These are phyloP conservation scores for Pristis pectinata DNA, from an alignment of 2,797 vertebrate species.

Conservation along the genomic window DNA sequence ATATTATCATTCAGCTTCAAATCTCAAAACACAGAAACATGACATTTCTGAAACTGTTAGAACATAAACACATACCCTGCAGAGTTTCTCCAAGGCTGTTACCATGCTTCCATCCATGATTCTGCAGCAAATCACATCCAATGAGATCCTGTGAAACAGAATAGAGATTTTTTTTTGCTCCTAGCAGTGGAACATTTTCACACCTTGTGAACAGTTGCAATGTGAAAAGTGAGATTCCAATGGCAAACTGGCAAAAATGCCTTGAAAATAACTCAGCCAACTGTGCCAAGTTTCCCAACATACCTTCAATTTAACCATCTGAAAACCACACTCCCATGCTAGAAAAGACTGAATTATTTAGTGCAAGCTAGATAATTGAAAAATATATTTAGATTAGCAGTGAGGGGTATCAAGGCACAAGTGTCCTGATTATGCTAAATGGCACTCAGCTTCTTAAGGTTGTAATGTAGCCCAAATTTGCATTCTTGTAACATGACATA, in stretches of 20 bases:
- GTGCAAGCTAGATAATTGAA: not conserved
- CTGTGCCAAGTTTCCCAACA: not conserved
- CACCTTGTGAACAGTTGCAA: not conserved
- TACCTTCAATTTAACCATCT: not conserved
- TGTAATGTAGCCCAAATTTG: not conserved
- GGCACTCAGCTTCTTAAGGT: too few relatives aligned
- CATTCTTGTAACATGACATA: not conserved
- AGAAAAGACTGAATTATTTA: not conserved
- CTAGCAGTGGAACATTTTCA: not conserved
- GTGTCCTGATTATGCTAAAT: not conserved
- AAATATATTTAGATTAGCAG: not conserved
- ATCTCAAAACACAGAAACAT: not conserved
- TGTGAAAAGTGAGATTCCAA: not conserved
- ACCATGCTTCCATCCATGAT: not conserved
- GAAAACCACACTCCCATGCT: not conserved
- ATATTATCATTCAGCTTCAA: not conserved
- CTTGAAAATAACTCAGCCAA: not conserved
- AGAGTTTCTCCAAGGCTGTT: not conserved
- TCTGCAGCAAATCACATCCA: conserved; percentile 12
- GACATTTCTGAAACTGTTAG: not conserved
- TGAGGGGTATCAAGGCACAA: not conserved
- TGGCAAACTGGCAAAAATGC: not conserved
- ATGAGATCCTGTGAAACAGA: not conserved
- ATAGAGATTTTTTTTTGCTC: not conserved
- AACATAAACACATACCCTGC: conserved; percentile 6